phyloP scores from a whole-genome alignment of 1,140 invertebrate species.

The Zophobas morio region DNA sequence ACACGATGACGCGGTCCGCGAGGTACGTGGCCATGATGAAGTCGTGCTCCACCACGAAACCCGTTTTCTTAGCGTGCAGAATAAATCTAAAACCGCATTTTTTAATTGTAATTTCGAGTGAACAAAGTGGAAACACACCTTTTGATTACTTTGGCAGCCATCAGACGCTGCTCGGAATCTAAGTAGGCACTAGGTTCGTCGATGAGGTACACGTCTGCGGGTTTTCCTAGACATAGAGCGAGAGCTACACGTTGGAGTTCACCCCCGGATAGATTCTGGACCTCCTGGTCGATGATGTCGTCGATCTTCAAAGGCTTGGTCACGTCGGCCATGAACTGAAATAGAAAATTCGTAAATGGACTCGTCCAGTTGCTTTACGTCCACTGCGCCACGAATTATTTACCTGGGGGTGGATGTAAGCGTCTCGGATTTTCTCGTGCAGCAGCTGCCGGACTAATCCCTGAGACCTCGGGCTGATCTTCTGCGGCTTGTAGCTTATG shows the following conservation, averaged over 20 bases:
- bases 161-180: conserved; percentile 99
- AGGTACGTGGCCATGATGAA: conserved; percentile 99
- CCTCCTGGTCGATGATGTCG: conserved; percentile 98
- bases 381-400: too few relatives aligned
- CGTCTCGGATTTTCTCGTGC: conserved; percentile 97
- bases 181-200: conserved; percentile 99
- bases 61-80: conserved; percentile 98
- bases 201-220: conserved; percentile 98
- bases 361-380: too few relatives aligned
- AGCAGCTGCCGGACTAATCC: conserved; percentile 92
- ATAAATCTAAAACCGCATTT: conserved; percentile 85
- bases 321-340: conserved; percentile 97
- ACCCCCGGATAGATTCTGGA: conserved; percentile 99
- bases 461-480: conserved; percentile 98
- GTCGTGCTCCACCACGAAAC: conserved; percentile 99
- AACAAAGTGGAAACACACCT: conserved; percentile 72
- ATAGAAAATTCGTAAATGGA: conserved; percentile 13
- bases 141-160: conserved; percentile 99
- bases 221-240: conserved; percentile 96
- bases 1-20: conserved; percentile 98
- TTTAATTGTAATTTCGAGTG: background rate
- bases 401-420: conserved; percentile 95
- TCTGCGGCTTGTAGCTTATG: conserved; percentile 99
- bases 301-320: conserved; percentile 99
- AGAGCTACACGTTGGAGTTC: conserved; percentile 98